A percentile compares a stretch with the other conserved stretches of the same genome.
These are phyloP conservation scores for Mythimna loreyi DNA, from an alignment of 2,888 invertebrate genomes.

Conservation along the genomic window DNA sequence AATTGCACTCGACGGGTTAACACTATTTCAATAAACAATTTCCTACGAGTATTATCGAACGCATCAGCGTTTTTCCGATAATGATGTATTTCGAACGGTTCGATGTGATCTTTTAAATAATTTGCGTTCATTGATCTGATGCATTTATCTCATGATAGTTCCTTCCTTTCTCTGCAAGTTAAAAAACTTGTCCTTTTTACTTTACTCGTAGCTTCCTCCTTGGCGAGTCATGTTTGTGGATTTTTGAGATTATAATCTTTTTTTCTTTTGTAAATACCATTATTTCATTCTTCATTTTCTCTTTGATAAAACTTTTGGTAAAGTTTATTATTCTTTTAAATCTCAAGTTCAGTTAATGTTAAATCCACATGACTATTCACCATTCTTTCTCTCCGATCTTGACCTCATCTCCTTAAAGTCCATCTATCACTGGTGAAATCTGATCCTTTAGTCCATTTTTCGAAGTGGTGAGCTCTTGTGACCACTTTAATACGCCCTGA, in stretches of 20 bases:
- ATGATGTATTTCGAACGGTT: conserved; percentile 28
- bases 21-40: conserved; percentile 15
- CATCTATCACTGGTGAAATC: conserved; percentile 47
- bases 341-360: conserved; percentile 1
- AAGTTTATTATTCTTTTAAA: neutral
- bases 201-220: conserved; percentile 3
- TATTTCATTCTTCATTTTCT: neutral
- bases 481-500: neutral
- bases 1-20: conserved; percentile 8
- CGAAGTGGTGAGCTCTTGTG: conserved; percentile 15
- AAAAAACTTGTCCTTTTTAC: neutral
- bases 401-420: neutral
- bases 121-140: conserved; percentile 45
- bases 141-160: conserved; percentile 58
- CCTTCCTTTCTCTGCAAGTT: neutral
- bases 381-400: conserved; percentile 9
- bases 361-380: conserved; percentile 45
- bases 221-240: conserved; percentile 15
- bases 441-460: conserved; percentile 4
- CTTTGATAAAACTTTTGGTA: conserved; percentile 5
- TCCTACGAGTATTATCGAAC: conserved; percentile 22
- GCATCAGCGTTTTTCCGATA: conserved; percentile 31
- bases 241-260: conserved; percentile 15
- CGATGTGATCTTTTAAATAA: conserved; percentile 33
- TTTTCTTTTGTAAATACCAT: conserved; percentile 3